These are phyloP conservation scores for Eupithecia subumbrata DNA, from an alignment of 2,888 invertebrate genomes.

Conservation along the genomic window DNA sequence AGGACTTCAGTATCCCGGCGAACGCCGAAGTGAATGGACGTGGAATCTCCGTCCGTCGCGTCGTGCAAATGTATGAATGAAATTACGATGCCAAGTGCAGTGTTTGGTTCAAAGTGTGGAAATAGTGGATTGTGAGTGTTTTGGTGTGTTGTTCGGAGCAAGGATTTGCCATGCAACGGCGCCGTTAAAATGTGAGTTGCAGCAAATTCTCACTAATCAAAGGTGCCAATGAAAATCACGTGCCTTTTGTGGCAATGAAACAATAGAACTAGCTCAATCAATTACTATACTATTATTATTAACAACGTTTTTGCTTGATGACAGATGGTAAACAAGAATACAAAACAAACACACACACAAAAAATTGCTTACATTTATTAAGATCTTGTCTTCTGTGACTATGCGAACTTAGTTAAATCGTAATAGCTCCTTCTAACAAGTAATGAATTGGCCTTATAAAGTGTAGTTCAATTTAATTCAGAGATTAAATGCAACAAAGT, in stretches of 20 bases:
- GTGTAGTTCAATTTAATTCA: too few relatives aligned
- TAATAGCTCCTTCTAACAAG: too few relatives aligned
- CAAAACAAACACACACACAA: too few relatives aligned
- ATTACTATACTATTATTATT: too few relatives aligned
- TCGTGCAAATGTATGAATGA: conserved; percentile 56
- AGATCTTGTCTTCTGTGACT: too few relatives aligned
- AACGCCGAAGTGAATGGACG: conserved; percentile 64
- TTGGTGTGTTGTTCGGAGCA: conserved; percentile 48
- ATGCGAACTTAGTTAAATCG: too few relatives aligned
- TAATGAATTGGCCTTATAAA: too few relatives aligned
- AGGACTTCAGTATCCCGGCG: conserved; percentile 68
- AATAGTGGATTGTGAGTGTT: conserved; percentile 69
- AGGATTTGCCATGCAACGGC: conserved; percentile 42
- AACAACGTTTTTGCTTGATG: too few relatives aligned
- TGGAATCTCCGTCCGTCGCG: conserved; percentile 47
- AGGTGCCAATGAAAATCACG: background rate
- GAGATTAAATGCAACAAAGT: too few relatives aligned
- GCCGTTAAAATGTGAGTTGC: conserved; percentile 60
- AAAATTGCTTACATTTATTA: too few relatives aligned
- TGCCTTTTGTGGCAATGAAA: background rate
- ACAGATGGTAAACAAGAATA: too few relatives aligned
- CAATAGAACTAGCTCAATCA: background rate
- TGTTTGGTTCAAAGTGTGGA: conserved; percentile 61
- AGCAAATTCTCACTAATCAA: background rate
- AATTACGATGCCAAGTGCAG: conserved; percentile 71